Evolutionary conservation across 1,140 invertebrate species (phyloP).

Genomic region (Diachasmimorpha longicaudata): DNA sequence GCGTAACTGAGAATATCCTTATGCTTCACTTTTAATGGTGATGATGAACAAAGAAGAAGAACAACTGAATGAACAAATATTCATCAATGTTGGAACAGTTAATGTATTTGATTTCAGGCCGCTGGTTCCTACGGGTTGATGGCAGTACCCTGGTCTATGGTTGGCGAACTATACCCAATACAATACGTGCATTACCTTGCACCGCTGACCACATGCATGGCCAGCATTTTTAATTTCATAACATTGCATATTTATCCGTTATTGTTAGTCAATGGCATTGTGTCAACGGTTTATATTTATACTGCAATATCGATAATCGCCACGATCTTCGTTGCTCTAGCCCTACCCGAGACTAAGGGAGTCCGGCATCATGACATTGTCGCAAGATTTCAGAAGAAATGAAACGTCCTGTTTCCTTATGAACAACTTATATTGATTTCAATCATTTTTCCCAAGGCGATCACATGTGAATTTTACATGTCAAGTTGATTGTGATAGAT

Average conservation of each 20-base stretch:
- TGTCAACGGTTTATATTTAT: slow-evolving; percentile 30
- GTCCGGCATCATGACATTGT: slow-evolving; percentile 34
- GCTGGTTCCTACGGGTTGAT: slow-evolving; percentile 31
- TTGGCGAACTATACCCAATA: slow-evolving; percentile 36
- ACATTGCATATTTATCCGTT: slow-evolving; percentile 33
- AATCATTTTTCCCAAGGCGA: no score
- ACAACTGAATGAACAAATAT: no score
- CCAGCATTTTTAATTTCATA: slow-evolving; percentile 23
- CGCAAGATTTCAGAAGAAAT: slow-evolving; percentile 24
- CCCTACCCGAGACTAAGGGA: slow-evolving; percentile 31
- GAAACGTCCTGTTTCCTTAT: background rate
- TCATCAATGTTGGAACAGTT: no score
- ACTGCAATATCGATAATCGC: slow-evolving; percentile 18
- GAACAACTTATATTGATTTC: background rate
- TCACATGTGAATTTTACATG: no score
- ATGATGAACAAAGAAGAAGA: no score
- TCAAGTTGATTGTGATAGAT: no score
- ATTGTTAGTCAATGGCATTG: slow-evolving; percentile 10
- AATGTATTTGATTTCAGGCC: slow-evolving; percentile 20
- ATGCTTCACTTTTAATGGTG: no score
- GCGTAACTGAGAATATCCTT: no score
- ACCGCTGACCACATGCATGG: slow-evolving; percentile 29
- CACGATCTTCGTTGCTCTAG: slow-evolving; percentile 29
- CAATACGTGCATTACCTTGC: slow-evolving; percentile 31
- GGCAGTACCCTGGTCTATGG: slow-evolving; percentile 31